Base-by-base conservation (phyloP, 2,888 invertebrate species). In the Priocnemis perturbator region DNA sequence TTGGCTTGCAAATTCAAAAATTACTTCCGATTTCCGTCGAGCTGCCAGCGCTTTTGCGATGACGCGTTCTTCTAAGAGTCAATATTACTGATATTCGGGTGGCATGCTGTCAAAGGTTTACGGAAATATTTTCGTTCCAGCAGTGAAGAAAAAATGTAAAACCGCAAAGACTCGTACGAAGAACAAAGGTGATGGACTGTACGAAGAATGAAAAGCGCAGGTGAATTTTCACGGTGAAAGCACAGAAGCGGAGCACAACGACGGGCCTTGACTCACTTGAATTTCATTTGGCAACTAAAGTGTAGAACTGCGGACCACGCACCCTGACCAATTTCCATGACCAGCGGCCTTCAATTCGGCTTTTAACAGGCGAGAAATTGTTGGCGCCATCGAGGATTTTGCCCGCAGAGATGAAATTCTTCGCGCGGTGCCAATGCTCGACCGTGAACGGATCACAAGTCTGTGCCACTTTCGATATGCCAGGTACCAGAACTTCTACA, bases 181-280 rank as follows among this genome's bases (percentile, higher is more conserved):
- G 11, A 37, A 26, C 3, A 9, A 37, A 37, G 14, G 7, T 37
- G 11, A 11, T 11, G 37, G 2, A 3, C 1, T 11, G 11, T 9
- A 11, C 11, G 37, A 37, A 37, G 7, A 11, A 37, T 11, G 37
- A 37, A 37, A 37, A 11, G 4, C 2, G 37, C 7, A 1, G 7
- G 7, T 37, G 37, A 37, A 37, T 37, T 37, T 37, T 37, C 20
- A 20, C 60, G 59, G 71, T 71, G 71, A 71, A 71, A 71, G 71
- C 71, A 50, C 57, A 45, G 53, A 71, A 55, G 15, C 23, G 20
- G 21, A 55, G 55, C 11, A 37, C 11, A 37, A 67, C 64, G 60
- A 55, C 61, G 55, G 71, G 68, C 78, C 78, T 74, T 78, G 78
- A 69, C 78, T 78, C 66, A 78, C 78, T 78, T 78, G 76, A 63